Conservation (phyloP, 2,113 vertebrate genomes). For the Leiothrix lutea region DNA sequence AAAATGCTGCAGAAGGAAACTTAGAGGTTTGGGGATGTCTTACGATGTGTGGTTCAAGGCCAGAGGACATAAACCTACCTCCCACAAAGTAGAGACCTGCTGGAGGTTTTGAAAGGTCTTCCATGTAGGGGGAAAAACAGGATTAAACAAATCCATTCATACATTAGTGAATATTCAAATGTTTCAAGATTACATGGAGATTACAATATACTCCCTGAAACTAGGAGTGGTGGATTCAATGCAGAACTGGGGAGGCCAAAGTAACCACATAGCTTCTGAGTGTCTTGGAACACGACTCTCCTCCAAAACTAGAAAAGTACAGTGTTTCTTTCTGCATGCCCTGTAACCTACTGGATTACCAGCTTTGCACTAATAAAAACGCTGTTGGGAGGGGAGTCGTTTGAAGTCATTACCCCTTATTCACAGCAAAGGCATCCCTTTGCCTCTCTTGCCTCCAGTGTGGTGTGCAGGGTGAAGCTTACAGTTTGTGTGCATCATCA, state of each 20-base stretch:
- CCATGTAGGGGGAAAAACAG: fast-evolving
- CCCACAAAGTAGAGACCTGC: neutral
- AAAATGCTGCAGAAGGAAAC: neutral
- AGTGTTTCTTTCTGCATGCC: neutral
- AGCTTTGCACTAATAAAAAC: neutral
- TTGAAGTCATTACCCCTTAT: fast-evolving
- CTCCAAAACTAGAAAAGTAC: neutral
- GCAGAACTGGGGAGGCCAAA: neutral
- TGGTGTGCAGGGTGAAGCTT: neutral
- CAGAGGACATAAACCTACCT: neutral
- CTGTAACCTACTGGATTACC: neutral
- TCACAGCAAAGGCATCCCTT: neutral
- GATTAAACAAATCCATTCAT: neutral
- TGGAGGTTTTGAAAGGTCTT: neutral
- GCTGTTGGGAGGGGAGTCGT: neutral
- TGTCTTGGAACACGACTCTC: neutral
- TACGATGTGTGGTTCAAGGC: neutral
- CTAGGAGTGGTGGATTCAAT: neutral
- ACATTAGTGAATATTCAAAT: neutral
- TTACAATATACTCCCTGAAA: neutral
- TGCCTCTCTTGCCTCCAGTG: neutral
- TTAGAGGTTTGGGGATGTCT: neutral
- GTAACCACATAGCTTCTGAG: neutral
- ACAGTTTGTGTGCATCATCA: neutral
- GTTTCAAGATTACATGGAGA: neutral